A percentile compares a stretch with the other conserved stretches of the same genome.
phyloP scores from a whole-genome alignment of 2,797 vertebrate species.

The Malacoctenus gilli region DNA sequence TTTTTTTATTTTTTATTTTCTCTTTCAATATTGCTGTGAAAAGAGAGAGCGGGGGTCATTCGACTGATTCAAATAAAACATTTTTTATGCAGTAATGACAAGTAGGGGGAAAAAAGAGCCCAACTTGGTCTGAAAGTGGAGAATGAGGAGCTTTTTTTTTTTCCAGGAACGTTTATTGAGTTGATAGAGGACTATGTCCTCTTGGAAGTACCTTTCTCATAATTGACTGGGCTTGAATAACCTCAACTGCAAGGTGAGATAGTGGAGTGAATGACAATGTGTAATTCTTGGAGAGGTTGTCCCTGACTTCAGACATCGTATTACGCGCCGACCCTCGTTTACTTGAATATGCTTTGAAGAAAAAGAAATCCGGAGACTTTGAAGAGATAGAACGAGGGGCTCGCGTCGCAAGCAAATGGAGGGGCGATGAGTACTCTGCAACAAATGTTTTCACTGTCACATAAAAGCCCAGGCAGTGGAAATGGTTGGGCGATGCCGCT shows the following conservation, averaged over 20 bases:
- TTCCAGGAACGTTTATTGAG: conserved; percentile 55
- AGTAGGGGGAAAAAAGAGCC: conserved; percentile 5
- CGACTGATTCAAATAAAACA: conserved; percentile 33
- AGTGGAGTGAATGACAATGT: conserved; percentile 48
- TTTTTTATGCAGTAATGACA: conserved; percentile 18
- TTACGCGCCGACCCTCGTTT: conserved; percentile 35
- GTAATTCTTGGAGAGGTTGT: conserved; percentile 16
- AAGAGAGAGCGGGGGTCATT: conserved; percentile 21
- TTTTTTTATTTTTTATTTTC: no score
- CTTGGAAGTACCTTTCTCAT: conserved; percentile 34
- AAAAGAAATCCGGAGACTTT: conserved; percentile 8
- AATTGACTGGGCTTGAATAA: conserved; percentile 58
- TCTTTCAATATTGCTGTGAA: conserved; percentile 16
- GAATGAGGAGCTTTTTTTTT: conserved; percentile 31
- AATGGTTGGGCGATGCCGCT: conserved; percentile 7
- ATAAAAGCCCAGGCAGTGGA: conserved; percentile 15
- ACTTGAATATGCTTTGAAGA: conserved; percentile 8
- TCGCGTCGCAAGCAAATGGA: conserved; percentile 18
- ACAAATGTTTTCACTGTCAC: conserved; percentile 29
- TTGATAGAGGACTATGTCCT: conserved; percentile 64
- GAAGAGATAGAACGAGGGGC: background rate
- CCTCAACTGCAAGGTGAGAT: conserved; percentile 58
- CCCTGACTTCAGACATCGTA: conserved; percentile 18
- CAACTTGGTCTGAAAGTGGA: conserved; percentile 20
- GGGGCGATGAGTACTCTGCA: conserved; percentile 24